Conservation (phyloP, 2,888 invertebrate genomes). For the Capitulum mitella region DNA sequence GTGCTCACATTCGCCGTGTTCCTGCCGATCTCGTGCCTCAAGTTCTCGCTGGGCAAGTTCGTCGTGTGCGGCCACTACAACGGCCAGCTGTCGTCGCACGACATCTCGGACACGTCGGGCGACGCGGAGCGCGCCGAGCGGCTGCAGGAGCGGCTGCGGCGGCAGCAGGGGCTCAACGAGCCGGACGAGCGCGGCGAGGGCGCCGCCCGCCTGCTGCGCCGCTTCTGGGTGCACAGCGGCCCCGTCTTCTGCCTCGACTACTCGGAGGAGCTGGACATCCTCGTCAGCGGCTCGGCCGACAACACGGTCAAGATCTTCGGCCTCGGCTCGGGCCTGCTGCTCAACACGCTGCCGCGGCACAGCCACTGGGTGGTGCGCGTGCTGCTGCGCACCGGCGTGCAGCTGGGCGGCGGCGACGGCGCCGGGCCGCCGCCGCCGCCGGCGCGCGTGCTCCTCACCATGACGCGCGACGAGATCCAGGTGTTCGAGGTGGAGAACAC, state of each 20-base stretch:
- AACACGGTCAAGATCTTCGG: constrained; percentile 34
- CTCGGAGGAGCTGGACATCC: constrained; percentile 30
- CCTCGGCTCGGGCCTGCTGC: constrained; percentile 30
- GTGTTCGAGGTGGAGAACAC: constrained; percentile 9
- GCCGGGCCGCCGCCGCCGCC: background rate
- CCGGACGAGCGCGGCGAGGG: background rate
- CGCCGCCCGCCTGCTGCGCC: constrained; percentile 1
- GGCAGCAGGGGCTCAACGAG: background rate
- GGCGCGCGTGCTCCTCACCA: background rate
- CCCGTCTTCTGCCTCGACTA: constrained; percentile 35
- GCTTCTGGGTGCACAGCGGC: constrained; percentile 34
- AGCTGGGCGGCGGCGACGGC: background rate
- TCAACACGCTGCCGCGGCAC: constrained; percentile 31
- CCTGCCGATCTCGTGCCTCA: constrained; percentile 33
- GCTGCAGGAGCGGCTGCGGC: background rate
- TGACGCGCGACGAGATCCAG: constrained; percentile 23
- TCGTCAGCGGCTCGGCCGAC: constrained; percentile 35
- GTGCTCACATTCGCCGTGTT: constrained; percentile 32
- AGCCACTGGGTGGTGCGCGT: constrained; percentile 34
- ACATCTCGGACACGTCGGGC: constrained; percentile 10
- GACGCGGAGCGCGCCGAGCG: background rate
- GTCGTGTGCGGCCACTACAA: constrained; percentile 34
- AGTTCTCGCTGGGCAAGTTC: constrained; percentile 28
- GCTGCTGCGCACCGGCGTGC: constrained; percentile 25
- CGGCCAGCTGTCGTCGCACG: constrained; percentile 26